phyloP scores from a whole-genome alignment of 1,140 invertebrate species.

The Nasonia longicornis region DNA sequence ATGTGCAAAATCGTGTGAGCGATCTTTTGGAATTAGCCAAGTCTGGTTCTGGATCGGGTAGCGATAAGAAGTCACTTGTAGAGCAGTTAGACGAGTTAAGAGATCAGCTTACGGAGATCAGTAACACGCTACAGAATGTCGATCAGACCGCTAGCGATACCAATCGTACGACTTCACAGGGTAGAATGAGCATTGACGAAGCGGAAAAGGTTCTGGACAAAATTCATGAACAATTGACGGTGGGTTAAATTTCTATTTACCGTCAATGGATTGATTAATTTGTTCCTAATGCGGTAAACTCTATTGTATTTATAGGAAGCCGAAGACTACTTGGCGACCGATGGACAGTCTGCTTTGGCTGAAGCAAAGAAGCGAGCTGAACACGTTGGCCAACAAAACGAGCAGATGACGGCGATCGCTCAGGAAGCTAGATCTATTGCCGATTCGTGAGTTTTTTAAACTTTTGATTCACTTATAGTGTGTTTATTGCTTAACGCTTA shows the following conservation, averaged over 20 bases:
- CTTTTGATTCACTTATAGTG: neutral
- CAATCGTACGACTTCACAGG: conserved; percentile 73
- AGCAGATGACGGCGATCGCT: conserved; percentile 91
- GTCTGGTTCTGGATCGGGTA: conserved; percentile 70
- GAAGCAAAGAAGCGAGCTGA: conserved; percentile 86
- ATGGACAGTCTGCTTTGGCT: conserved; percentile 81
- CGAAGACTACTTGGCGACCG: conserved; percentile 81
- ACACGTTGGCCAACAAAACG: conserved; percentile 90
- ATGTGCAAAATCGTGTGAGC: conserved; percentile 80
- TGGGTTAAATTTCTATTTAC: conserved; percentile 51
- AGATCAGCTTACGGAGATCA: conserved; percentile 76
- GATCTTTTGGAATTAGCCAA: conserved; percentile 78
- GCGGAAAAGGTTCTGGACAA: conserved; percentile 81
- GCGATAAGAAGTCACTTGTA: conserved; percentile 72
- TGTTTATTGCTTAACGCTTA: conserved; percentile 33
- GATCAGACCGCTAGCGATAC: conserved; percentile 74
- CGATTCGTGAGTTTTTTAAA: conserved; percentile 74
- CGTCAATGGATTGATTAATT: neutral
- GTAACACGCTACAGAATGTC: conserved; percentile 74
- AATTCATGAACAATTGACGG: conserved; percentile 78
- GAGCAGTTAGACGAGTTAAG: conserved; percentile 78
- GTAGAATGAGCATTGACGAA: conserved; percentile 77
- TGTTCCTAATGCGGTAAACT: conserved; percentile 8
- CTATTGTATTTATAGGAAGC: conserved; percentile 70
- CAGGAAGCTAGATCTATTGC: conserved; percentile 85